phyloP scores from a whole-genome alignment of 1,140 invertebrate genomes.

The Gryllus bimaculatus region DNA sequence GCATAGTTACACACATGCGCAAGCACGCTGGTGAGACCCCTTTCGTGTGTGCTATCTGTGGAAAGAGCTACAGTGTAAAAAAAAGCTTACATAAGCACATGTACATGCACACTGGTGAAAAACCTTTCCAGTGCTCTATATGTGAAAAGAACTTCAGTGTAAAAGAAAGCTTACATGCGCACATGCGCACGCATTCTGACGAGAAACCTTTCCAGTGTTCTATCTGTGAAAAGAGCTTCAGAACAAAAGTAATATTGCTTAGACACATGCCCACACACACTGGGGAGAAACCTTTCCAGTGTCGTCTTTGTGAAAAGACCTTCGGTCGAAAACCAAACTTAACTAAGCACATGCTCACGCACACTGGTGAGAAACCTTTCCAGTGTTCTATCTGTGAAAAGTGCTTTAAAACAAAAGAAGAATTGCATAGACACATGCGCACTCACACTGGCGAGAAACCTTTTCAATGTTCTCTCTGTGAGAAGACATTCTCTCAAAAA shows the following conservation, averaged over 20 bases:
- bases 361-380: constrained; percentile 9
- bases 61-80: neutral
- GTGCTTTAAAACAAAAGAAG: too few relatives aligned
- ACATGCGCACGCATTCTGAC: neutral
- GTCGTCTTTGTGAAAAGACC: neutral
- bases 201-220: neutral
- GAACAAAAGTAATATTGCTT: neutral
- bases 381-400: neutral
- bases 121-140: neutral
- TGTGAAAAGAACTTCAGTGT: neutral
- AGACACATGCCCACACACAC: constrained; percentile 8
- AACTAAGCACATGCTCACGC: neutral
- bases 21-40: too few relatives aligned
- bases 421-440: too few relatives aligned
- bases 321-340: neutral
- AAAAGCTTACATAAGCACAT: neutral
- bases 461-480: too few relatives aligned
- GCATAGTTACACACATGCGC: too few relatives aligned
- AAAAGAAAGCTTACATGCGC: neutral
- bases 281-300: neutral
- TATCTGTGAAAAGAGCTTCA: neutral
- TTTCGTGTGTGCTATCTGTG: too few relatives aligned
- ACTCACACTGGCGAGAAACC: too few relatives aligned
- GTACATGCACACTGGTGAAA: neutral
- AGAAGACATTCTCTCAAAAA: neutral